Evolutionary conservation across 37 sponge, comb jelly and placozoan genomes (phyloP), one percentile per base, ranked within the genome.

Genomic region (Chondrilla cf. caribensis): DNA sequence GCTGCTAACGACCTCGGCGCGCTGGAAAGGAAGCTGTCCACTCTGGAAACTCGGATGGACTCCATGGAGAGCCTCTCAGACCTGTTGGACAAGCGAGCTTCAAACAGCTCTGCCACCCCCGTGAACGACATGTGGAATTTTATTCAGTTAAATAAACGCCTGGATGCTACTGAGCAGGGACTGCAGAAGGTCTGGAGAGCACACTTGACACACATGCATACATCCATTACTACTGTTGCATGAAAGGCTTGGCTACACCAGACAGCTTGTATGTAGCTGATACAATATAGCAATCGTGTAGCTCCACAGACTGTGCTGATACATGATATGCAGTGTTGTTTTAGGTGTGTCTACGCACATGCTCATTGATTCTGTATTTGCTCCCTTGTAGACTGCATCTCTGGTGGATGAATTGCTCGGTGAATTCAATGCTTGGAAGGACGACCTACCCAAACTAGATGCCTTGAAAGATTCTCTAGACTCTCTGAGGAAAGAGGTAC

Each of bases 41-140:
- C 82, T 21, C 44, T 94, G 25, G 95, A 94, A 81, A 31, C 38
- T n/a, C 80, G 89, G 21, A 39, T 94, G 77, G 82, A 83, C 8
- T 58, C 86, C 19, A 66, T 94, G 84, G 92, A 90, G 47, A 70
- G 64, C 19, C 76, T 94, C 2, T 89, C 93, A 1, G 89, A 86
- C 0, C 17, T 90, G 71, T 54, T 94, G 19, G 94, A 93, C 66
- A 85, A 65, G 78, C 85, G 79, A 38, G 89, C 81, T 3, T 79
- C 87, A 0, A 89, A 91, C 41, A 51, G 58, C 18, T 29, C 28
- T 15, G 77, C 91, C 35, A 94, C 88, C 7, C 95, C 95, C 0
- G 84, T 91, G 26, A 78, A 82, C 6, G 97, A 97, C 66, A 82
- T 93, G 90, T 93, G 92, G 97, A 90, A 91, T 62, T 93, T 89